Conservation (phyloP, 2,113 vertebrate species). For the Benitochromis conjunctus region DNA sequence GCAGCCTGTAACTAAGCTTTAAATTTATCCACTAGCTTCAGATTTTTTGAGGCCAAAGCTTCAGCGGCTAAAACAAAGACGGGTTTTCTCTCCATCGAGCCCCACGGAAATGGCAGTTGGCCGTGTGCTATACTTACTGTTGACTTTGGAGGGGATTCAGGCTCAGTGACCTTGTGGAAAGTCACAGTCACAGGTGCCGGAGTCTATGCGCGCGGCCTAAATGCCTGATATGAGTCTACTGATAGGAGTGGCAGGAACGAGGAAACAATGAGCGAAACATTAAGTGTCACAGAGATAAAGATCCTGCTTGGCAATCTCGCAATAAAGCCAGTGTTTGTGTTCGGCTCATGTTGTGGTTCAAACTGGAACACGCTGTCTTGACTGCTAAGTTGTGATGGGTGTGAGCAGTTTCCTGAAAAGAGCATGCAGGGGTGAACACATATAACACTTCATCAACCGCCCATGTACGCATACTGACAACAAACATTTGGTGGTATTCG, state of each 20-base stretch:
- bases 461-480: neutral
- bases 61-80: neutral
- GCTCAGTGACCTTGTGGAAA: constrained; percentile 44
- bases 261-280: neutral
- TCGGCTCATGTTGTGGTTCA: neutral
- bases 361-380: neutral
- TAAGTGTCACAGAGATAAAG: neutral
- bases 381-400: neutral
- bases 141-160: constrained; percentile 46
- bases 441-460: neutral
- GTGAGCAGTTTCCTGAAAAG: neutral
- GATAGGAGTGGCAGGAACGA: constrained; percentile 5
- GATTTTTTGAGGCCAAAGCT: neutral
- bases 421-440: neutral
- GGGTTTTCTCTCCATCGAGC: neutral
- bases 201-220: neutral
- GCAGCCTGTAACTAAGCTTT: neutral
- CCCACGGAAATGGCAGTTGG: constrained; percentile 15
- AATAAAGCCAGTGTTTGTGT: neutral
- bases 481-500: neutral
- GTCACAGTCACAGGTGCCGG: constrained; percentile 45
- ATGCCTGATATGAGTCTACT: neutral
- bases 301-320: neutral
- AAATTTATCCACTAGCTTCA: neutral
- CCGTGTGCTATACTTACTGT: constrained; percentile 2